Evolutionary conservation across 2,888 invertebrate species (phyloP), one percentile per base, ranked within the genome.

Genomic region (Caenorhabditis sinica): DNA sequence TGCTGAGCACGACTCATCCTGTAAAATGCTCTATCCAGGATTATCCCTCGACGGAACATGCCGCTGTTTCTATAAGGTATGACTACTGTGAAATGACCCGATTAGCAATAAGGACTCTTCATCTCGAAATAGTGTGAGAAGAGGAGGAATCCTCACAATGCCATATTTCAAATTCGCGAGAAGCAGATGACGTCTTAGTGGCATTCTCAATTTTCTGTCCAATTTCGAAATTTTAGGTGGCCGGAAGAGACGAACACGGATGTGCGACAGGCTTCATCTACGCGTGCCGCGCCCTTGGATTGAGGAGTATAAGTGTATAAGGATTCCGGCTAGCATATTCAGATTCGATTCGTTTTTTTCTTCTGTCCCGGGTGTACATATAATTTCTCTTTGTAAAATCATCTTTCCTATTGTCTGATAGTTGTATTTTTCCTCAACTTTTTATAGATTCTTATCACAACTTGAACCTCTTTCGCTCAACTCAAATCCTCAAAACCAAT

Each of bases 211-310:
- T 65, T 66, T 66, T 20, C 8, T 13, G 6, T 40, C 43, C 51
- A 45, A 43, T n/a, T 72, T 72, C 33, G 72, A 51, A 73, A 49
- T 76, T n/a, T 83, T 56, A 88, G 88, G 88, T 88, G 36, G 86
- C 87, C n/a, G 87, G 85, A 33, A 40, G 88, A 66, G 87, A 88
- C 63, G 71, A 81, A 36, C 77, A 87, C 58, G 88, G 88, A 49
- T 88, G 88, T 71, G 88, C 88, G 25, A 86, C 83, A 25, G 88
- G 88, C 49, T 88, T 86, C 81, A 61, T 86, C 61, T 88, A 87
- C 72, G 85, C 88, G 51, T 88, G 88, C 23, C 73, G 83, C 28
- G 77, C 71, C 11, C 56, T 83, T 25, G 69, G 74, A 43, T 63
- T 71, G 20, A 69, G 74, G 51, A 86, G 84, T 81, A 81, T 85